Evolutionary conservation across 2,888 invertebrate genomes (phyloP).

Genomic region (Mimachlamys varia): DNA sequence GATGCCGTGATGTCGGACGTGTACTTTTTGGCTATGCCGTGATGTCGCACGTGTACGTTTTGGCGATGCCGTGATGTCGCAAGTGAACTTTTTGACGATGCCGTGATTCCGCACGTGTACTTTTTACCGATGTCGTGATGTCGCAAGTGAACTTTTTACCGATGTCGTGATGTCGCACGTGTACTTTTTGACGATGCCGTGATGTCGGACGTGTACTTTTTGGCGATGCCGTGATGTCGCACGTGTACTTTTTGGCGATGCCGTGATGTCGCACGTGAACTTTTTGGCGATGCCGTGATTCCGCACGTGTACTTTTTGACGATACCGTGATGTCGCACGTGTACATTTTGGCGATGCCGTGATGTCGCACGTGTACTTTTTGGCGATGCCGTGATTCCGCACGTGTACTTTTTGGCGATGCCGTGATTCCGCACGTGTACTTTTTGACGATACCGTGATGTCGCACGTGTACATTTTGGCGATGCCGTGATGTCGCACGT

Average conservation of each 20-base stretch:
- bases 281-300: neutral
- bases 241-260: neutral
- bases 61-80: neutral
- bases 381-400: neutral
- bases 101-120: too few species aligned
- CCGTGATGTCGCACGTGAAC: neutral
- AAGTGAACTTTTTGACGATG: too few species aligned
- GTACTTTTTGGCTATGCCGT: neutral
- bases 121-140: too few species aligned
- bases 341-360: too few species aligned
- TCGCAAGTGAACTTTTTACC: too few species aligned
- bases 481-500: neutral
- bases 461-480: neutral
- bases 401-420: neutral
- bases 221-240: neutral
- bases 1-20: neutral
- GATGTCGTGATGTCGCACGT: neutral
- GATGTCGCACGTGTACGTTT: neutral
- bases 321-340: too few species aligned
- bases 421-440: neutral
- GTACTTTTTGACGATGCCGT: neutral
- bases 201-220: neutral
- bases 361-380: too few species aligned
- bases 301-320: too few species aligned
- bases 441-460: neutral